phyloP scores from a whole-genome alignment of 2,888 invertebrate genomes.

The Endotricha flammealis region DNA sequence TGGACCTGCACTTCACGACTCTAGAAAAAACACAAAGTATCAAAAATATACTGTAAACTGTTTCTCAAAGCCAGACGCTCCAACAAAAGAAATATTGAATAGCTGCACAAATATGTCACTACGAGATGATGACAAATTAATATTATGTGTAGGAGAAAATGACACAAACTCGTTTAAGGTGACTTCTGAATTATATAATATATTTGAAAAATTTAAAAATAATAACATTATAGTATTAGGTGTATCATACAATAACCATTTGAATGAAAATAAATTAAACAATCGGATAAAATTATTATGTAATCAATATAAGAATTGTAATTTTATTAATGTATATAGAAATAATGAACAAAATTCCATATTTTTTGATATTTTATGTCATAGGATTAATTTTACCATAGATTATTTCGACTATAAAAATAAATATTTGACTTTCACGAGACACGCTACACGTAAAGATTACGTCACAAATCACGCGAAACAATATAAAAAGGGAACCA shows the following conservation, averaged over 20 bases:
- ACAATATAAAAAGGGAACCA: too few relatives aligned
- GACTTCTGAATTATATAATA: not conserved
- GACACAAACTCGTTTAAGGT: not conserved
- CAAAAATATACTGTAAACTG: not conserved
- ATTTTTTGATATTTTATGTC: too few relatives aligned
- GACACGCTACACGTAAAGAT: too few relatives aligned
- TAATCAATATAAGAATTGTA: conserved; percentile 1
- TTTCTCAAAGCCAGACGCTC: not conserved
- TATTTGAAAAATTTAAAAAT: not conserved
- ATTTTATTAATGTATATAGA: too few relatives aligned
- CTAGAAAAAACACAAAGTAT: not conserved
- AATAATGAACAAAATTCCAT: too few relatives aligned
- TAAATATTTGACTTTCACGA: too few relatives aligned
- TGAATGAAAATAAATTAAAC: too few relatives aligned
- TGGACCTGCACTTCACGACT: too few relatives aligned
- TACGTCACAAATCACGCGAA: too few relatives aligned
- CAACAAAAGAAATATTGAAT: not conserved
- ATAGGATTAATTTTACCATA: too few relatives aligned
- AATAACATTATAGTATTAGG: not conserved
- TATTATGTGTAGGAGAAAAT: not conserved
- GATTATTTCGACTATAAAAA: too few relatives aligned
- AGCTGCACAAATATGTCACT: not conserved
- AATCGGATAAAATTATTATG: not conserved
- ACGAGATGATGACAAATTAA: not conserved
- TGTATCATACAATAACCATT: too few relatives aligned